These are phyloP conservation scores for Tenebrosternarchus preto DNA, from an alignment of 2,113 vertebrate species.

Conservation along the genomic window DNA sequence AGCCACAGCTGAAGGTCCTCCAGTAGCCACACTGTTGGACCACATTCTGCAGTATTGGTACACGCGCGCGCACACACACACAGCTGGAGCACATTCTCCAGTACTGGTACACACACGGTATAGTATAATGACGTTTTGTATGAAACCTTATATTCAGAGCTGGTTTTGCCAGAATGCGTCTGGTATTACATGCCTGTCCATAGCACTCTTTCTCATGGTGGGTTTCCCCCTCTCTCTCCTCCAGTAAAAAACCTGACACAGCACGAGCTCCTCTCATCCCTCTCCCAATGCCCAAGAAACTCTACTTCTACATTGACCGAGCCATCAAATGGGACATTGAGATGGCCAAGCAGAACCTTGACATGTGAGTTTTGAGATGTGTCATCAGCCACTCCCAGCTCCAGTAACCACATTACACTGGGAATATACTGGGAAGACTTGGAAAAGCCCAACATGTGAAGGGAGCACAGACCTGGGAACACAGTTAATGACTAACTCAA, in stretches of 20 bases:
- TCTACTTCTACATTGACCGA: constrained; percentile 81
- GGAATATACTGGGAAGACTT: too few species aligned
- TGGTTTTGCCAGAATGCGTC: too few species aligned
- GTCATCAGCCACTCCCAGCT: constrained; percentile 52
- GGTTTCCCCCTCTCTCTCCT: not conserved
- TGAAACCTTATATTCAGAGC: too few species aligned
- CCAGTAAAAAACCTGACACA: constrained; percentile 75
- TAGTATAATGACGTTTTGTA: too few species aligned
- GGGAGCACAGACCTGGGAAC: too few species aligned
- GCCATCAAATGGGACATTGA: constrained; percentile 83
- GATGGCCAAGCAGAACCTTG: constrained; percentile 82
- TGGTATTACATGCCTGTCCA: not conserved
- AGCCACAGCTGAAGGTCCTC: constrained; percentile 79
- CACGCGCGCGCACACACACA: constrained; percentile 7
- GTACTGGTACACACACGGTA: not conserved
- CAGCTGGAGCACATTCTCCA: not conserved
- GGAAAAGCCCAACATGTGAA: too few species aligned
- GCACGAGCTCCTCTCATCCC: constrained; percentile 76
- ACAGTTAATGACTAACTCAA: too few species aligned
- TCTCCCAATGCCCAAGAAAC: constrained; percentile 79
- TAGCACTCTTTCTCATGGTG: not conserved
- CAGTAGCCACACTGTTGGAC: constrained; percentile 76
- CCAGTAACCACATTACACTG: too few species aligned
- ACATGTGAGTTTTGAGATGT: constrained; percentile 85
- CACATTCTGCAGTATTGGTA: constrained; percentile 81